These are phyloP conservation scores for Pelusios castaneus DNA, from an alignment of 2,113 vertebrate species.

Conservation along the genomic window DNA sequence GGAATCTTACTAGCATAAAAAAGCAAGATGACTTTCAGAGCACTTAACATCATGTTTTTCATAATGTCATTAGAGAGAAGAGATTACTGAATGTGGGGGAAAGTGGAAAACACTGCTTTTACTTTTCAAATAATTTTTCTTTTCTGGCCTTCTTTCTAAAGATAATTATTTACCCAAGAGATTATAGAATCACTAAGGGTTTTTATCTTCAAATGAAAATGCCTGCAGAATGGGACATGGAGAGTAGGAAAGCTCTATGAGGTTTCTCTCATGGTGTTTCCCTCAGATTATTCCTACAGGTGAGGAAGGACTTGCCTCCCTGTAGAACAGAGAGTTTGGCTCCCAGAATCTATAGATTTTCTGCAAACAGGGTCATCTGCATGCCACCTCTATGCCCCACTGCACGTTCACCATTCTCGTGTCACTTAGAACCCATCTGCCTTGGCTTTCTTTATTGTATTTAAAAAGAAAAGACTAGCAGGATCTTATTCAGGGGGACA, in stretches of 20 bases:
- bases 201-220: background rate
- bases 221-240: background rate
- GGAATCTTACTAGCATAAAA: background rate
- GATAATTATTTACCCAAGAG: background rate
- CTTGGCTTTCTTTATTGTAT: background rate
- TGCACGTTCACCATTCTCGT: background rate
- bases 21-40: conserved; percentile 35
- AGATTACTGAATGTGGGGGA: background rate
- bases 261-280: background rate
- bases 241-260: background rate
- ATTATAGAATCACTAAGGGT: background rate
- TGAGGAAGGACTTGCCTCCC: background rate
- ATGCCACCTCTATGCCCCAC: background rate
- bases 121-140: background rate
- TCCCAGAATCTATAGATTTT: accelerated
- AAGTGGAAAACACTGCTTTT: background rate
- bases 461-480: no score
- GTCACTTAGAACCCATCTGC: background rate
- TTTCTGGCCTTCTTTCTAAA: background rate
- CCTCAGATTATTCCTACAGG: background rate
- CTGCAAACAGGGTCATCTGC: background rate
- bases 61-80: background rate
- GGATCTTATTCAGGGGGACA: no score
- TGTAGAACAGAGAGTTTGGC: background rate
- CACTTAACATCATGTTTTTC: background rate